Base-by-base conservation (phyloP, 2,888 invertebrate species). In the Lasioglossum zephyrum region DNA sequence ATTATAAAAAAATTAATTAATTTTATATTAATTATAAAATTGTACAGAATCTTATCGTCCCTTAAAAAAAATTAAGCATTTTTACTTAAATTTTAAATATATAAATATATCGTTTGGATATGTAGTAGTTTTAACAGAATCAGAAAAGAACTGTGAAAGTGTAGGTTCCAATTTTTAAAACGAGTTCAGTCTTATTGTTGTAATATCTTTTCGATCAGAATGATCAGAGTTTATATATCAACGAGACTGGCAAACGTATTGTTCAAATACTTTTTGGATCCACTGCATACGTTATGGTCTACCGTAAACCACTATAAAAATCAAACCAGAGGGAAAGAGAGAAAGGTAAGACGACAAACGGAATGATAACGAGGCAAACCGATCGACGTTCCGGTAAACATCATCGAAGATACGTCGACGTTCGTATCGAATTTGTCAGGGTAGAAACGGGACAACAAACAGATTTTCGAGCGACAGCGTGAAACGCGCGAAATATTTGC, bases 401-500 rank as follows among this genome's bases (percentile, higher is more conserved):
- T 47, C 13, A 77, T 74, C 49, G 49, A 77, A 74, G 60, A 72
- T 66, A 63, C n/a, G 39, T 26, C 39, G 31, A 69, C 41, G 72
- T 73, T 83, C 79, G 79, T 74, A 53, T 49, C 66, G 69, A 77
- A 85, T 84, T 80, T 70, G 84, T 75, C 79, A n/a, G 44, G 36
- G 3, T 47, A 80, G 44, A 80, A 77, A 72, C 53, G 84, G 63
- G 36, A 84, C 49, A n/a, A 31, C 76, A 85, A 86, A 86, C 81
- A 85, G 81, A 86, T n/a, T 86, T 86, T 81, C 72, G 72, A 69
- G 63, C 70, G 53, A 16, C 41, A 57, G 47, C 72, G 53, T 11
- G 76, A 74, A 75, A 60, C 84, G 66, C 31, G 73, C 44, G 81
- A 78, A 81, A 76, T 81, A 76, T 86, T 85, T 85, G 78, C 81